Evolutionary conservation across 2,113 vertebrate species (phyloP).

Genomic region (Todiramphus chloris): DNA sequence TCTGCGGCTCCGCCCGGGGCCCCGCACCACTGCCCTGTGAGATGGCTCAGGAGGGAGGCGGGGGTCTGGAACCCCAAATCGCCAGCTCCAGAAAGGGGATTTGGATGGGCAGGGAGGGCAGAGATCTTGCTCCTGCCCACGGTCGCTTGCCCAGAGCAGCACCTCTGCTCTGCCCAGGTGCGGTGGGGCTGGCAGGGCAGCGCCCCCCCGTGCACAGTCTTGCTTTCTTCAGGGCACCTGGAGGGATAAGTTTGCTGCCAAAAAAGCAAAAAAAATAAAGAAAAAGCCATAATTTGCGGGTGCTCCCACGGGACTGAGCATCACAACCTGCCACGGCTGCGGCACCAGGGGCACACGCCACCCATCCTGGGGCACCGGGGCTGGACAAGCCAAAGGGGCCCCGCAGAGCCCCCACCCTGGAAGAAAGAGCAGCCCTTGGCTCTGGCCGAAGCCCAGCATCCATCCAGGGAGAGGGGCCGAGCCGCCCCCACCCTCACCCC

Average conservation of each 20-base stretch:
- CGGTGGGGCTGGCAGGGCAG: not conserved
- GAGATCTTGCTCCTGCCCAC: not conserved
- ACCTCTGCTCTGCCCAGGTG: not conserved
- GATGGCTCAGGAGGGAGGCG: not conserved
- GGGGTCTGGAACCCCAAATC: not conserved
- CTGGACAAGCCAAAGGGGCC: not conserved
- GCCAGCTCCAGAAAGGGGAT: not conserved
- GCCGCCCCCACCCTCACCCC: fast-evolving
- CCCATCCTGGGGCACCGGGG: not conserved
- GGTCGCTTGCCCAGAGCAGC: not conserved
- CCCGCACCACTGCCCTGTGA: not conserved
- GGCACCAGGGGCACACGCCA: fast-evolving
- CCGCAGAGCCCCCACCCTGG: not conserved
- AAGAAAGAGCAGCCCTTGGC: not conserved
- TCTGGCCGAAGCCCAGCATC: not conserved
- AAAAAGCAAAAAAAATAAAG: not conserved
- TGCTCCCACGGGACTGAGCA: not conserved
- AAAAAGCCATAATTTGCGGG: slow-evolving; percentile 60
- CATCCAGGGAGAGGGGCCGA: not conserved
- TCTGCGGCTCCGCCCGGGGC: not conserved
- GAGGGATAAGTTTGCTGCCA: slow-evolving; percentile 10
- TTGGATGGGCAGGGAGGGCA: not conserved
- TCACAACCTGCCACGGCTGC: fast-evolving
- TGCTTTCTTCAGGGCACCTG: not conserved
- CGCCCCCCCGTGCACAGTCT: not conserved